Evolutionary conservation across 2,797 vertebrate species (phyloP), one percentile per base, ranked within the genome.

Genomic region (Lagocephalus sceleratus): DNA sequence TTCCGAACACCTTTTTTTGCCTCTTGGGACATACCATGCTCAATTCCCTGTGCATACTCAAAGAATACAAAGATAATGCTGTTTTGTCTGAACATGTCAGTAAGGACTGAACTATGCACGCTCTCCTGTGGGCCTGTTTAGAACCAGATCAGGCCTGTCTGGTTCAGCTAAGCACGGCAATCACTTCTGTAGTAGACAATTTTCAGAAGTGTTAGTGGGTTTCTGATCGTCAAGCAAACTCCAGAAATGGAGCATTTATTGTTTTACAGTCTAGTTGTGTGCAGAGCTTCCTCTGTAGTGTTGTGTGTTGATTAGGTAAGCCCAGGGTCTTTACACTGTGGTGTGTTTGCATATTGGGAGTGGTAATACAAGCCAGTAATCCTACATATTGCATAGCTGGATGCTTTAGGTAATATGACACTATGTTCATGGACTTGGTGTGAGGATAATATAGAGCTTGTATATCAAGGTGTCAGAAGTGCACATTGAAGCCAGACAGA

Each of bases 341-440:
- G 6, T 47, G 44, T 52, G 42, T 11, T 23, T 4, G 17, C 43
- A 51, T 47, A 32, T 47, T 54, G 51, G 11, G 57, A 26, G n/a
- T 3, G 20, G 63, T 45, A 71, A 68, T 40, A 32, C 9, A 53
- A 65, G 20, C 54, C 15, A 1, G 20, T 41, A 60, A 54, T 71
- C 39, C 49, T 35, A 45, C 47, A 20, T 47, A 52, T 59, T 62
- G 44, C 72, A 63, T 52, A 64, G 63, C 47, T 49, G 46, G 41
- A 41, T 62, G 49, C 45, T 22, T 20, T 2, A 1, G 39, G 63
- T 71, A 68, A 75, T 61, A n/a, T 26, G 48, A 70, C 22, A 52
- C 59, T 48, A 9, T 32, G 25, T 45, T 26, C 46, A 39, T 23
- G 2, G 6, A 12, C 20, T 4, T 46, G 42, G 49, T 47, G 39